These are phyloP conservation scores for Microtus ochrogaster DNA, from an alignment of 2,113 vertebrate genomes.

Conservation along the genomic window DNA sequence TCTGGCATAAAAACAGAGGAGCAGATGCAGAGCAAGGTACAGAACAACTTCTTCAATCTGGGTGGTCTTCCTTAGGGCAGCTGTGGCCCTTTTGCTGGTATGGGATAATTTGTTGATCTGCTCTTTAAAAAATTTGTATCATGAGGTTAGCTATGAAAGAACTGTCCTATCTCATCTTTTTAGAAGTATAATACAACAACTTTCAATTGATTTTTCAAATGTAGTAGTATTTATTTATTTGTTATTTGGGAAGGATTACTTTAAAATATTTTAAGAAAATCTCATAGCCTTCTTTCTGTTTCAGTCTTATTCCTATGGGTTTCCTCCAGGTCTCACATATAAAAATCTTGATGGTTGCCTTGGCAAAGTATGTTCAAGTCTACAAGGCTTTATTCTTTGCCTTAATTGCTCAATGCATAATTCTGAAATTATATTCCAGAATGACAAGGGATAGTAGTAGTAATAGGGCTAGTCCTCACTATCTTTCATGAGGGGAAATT, in stretches of 20 bases:
- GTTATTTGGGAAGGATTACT: not conserved
- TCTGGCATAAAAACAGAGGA: not conserved
- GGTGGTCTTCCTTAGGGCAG: not conserved
- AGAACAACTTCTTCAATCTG: not conserved
- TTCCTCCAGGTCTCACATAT: not conserved
- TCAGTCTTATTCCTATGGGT: not conserved
- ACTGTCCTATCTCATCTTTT: not conserved
- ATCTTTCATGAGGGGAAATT: not conserved
- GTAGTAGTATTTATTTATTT: not conserved
- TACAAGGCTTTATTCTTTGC: not conserved
- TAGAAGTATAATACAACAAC: not conserved
- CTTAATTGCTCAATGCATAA: not conserved
- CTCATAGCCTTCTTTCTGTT: not conserved
- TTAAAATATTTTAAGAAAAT: not conserved
- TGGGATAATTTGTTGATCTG: not conserved
- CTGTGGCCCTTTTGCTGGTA: not conserved
- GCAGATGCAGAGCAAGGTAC: not conserved
- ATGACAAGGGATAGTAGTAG: not conserved
- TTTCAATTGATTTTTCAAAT: not conserved
- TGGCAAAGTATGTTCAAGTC: not conserved
- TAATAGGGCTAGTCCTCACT: not conserved
- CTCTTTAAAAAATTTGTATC: not conserved
- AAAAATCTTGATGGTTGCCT: not conserved
- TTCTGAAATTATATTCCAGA: not conserved
- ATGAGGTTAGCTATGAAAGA: not conserved